Evolutionary conservation across 2,113 vertebrate species (phyloP), one percentile per base, ranked within the genome.

Genomic region (human): DNA sequence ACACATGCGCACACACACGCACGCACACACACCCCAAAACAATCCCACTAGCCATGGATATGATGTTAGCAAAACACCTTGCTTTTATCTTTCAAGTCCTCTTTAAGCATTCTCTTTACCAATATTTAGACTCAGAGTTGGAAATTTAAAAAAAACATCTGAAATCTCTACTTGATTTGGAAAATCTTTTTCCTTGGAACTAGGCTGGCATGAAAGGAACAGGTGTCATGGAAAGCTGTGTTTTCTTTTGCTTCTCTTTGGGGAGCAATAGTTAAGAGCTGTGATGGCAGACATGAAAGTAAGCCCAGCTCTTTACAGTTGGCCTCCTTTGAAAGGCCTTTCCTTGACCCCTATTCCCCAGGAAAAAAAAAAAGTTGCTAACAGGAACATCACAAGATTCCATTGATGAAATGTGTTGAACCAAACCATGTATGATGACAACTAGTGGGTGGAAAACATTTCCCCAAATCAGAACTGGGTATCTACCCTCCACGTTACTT

Each of bases 401-500:
- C 76, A 87, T 2, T 94, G 93, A 97, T 97, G 93, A 97, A 97
- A 96, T 75, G 43, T 97, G 96, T 95, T 79, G 40, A 95, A 82
- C 52, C 92, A 98, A 96, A 91, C 92, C 73, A 88, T 66, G 92
- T 43, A 91, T 76, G 96, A 90, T 97, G 92, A 96, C 97, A 98
- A 50, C 89, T 40, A 82, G 76, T 85, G 97, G 87, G 73, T 89
- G 97, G 96, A 93, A 96, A 98, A 95, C 84, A 75, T 97, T 93
- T 84, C 95, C 82, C 96, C 88, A 97, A 95, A 96, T 98, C 96
- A 40, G 94, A 94, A 87, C 93, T 78, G 3, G 96, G 43, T 97
- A 96, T 96, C 95, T 76, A 22, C 94, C 95, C 92, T 98, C 94
- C 83, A 94, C 61, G 97, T 93, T 88, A 85, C 94, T 97, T 96